Conservation (phyloP, 2,113 vertebrate genomes). For the Helogale parvula region DNA sequence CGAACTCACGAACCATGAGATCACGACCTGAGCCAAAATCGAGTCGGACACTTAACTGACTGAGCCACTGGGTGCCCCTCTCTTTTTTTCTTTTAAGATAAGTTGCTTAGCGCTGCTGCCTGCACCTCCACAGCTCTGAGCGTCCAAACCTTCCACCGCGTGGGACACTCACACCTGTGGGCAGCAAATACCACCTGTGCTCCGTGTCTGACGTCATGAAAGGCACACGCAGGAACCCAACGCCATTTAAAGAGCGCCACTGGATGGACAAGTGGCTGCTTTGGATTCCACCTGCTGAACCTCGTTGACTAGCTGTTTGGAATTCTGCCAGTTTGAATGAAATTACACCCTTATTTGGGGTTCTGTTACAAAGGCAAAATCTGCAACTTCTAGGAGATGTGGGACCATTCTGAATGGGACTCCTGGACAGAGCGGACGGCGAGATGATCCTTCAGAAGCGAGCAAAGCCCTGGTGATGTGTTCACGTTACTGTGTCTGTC, state of each 20-base stretch:
- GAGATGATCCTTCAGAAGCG: conserved; percentile 89
- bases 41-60: too few species aligned
- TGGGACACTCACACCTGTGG: conserved; percentile 90
- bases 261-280: conserved; percentile 88
- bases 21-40: too few species aligned
- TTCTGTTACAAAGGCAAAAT: conserved; percentile 92
- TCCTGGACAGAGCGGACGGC: conserved; percentile 85
- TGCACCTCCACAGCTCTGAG: not conserved
- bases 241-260: conserved; percentile 90
- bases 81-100: not conserved
- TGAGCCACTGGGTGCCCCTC: not conserved
- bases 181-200: conserved; percentile 88
- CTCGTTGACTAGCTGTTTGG: conserved; percentile 88
- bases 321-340: conserved; percentile 90
- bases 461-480: conserved; percentile 86
- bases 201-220: conserved; percentile 87
- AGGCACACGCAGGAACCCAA: conserved; percentile 88
- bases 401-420: conserved; percentile 86
- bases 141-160: conserved; percentile 68
- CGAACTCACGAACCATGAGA: too few species aligned
- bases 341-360: conserved; percentile 87
- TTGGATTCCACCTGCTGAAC: conserved; percentile 89
- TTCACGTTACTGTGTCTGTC: conserved; percentile 88
- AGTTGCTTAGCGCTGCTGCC: not conserved
- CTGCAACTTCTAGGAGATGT: conserved; percentile 85